Base-by-base conservation (phyloP, 2,888 invertebrate genomes). In the Liopterus haemorrhoidalis region DNA sequence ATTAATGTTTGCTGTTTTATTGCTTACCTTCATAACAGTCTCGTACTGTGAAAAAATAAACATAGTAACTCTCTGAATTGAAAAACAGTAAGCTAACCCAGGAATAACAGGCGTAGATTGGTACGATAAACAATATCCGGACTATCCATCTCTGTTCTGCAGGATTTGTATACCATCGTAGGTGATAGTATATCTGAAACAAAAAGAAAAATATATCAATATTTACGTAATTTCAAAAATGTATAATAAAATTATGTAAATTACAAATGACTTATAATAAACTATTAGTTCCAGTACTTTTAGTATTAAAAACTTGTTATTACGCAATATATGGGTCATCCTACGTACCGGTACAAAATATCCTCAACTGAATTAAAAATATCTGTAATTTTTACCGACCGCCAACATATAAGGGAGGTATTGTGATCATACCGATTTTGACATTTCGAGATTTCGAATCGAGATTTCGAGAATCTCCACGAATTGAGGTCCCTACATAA, bases 91-190 rank as follows among this genome's bases (percentile, higher is more conserved):
- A 77, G 63, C 94, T 94, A 59, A 99, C 85, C 95, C 97, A 99
- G 38, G 97, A 97, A 71, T 97, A 94, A 61, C 91, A 89, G 19
- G 94, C 94, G 70, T 99, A 99, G 62, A 99, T 96, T 52, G 99
- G 99, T 50, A 99, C 96, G 67, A 99, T 97, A 72, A 99, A 99
- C 56, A 99, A 75, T 62, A 99, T 97, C 59, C 99, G 81, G 37
- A 99, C 94, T 66, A 99, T 99, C 96, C 96, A 99, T 60, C 97
- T 81, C 73, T 99, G 99, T 71, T 99, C 97, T 51, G 94, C 85
- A 2, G 99, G 97, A 72, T 97, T 95, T 49, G 95, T 95, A 73
- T 99, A 99, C 88, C 92, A 97, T 68, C 96, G 82, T 52, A 99
- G 76, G 70, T 99, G 97, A 64, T 94, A 90, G 73, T 97, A 99